Base-by-base conservation (phyloP, 2,113 vertebrate species). In the Lagenorhynchus albirostris region DNA sequence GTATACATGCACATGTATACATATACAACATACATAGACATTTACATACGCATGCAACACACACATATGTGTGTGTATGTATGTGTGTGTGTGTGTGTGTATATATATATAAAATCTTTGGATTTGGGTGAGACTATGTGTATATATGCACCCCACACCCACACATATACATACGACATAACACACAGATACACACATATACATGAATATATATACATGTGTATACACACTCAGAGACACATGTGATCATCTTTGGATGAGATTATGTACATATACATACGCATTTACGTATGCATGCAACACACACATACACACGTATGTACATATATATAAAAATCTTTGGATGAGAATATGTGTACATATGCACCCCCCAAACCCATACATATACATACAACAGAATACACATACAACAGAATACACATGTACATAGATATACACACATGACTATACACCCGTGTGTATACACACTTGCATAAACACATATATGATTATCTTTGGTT, bases 11-110 rank as follows among this genome's bases (percentile, higher is more conserved):
- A 74, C 17, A 31, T 8, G 14, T 50, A 68, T 68, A 50, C 47
- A 12, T 47, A 26, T 11, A 11, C 14, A 18, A 38, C 3, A 17
- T 20, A 18, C 17, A 38, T 4, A 3, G 13, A 2, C 12, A 77
- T 33, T 77, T 50, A 15, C 3, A 26, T 18, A 26, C 0, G 8
- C 44, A 12, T 50, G 58, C 21, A 25, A 60, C 2, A 18, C 33
- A 55, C 17, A 55, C 5, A 18, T 4, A 18, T 5, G 6, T 1
- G 6, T 18, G 18, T 55, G 2, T 20, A 0, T 55, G 18, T 20
- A 18, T 55, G 4, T 50, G 13, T 14, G 3, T 50, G 47, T 50
- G 13, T 50, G 13, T 50, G 3, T 50, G 0, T 50, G 0, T 50
- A 50, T 50, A 50, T 14, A 50, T 50, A 50, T 50, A 14, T 50